Evolutionary conservation across 53 echinoderm and acorn worm genomes (phyloP), one percentile per base, ranked within the genome.

Genomic region (Astropecten irregularis): DNA sequence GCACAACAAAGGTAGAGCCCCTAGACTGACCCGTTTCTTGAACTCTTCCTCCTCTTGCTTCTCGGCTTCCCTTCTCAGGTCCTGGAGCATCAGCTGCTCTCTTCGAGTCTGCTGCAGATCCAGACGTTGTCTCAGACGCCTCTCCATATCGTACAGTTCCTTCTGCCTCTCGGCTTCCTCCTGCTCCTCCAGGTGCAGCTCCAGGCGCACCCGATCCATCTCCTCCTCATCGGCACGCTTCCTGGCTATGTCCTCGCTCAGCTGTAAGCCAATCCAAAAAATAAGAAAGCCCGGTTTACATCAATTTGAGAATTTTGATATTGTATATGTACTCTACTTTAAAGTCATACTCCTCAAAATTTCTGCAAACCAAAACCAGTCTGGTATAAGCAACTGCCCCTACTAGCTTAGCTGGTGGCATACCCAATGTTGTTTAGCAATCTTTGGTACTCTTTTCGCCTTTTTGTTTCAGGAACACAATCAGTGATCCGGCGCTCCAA

Each of bases 111-210:
- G 88, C 77, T 94, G 97, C 22, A 96, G 88, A 70, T 96, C 97
- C 57, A 96, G 85, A 46, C 97, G 86, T 61, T 96, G 97, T 42
- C 97, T 59, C 37, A 93, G 76, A 42, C 92, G 85, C 47, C 91
- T 63, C 69, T 96, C 94, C 1, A 96, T 84, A 64, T 96, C 93
- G 3, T 79, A 76, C 47, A 35, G 85, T 81, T 94, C 93, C 83
- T 89, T 91, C 89, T 96, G 93, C 9, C 93, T 49, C 61, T 91
- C 89, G 0, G 91, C 69, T 54, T 96, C 97, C 73, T 96, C 94
- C 72, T 96, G 91, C 68, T 96, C 97, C 67, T 96, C 97, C 54
- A 89, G 84, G 83, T 96, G 91, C 36, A 96, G 83, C 81, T 96
- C 93, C 61, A 91, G 91, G 26, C 97, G 77, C 4, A 96, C 91